phyloP scores from a whole-genome alignment of 2,113 vertebrate genomes.

The Cacatua alba region DNA sequence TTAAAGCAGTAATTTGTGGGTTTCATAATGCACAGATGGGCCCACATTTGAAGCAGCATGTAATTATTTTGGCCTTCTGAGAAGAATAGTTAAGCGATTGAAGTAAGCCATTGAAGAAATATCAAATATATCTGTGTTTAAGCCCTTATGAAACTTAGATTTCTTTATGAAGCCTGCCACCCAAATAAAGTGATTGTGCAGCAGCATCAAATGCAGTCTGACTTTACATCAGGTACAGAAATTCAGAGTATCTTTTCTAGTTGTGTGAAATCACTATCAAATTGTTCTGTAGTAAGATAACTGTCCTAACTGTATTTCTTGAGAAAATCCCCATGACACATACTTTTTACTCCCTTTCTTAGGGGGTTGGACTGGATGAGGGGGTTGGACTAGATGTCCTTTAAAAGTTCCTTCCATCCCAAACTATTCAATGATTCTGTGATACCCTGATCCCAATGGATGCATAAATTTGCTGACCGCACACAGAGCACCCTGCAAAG shows the following conservation, averaged over 20 bases:
- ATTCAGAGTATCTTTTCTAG: background rate
- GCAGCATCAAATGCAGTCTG: background rate
- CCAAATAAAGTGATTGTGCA: background rate
- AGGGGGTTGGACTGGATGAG: background rate
- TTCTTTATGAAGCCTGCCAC: background rate
- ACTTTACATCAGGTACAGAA: background rate
- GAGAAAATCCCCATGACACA: background rate
- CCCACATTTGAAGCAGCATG: background rate
- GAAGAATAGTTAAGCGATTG: background rate
- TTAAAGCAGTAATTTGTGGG: background rate
- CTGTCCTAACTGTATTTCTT: background rate
- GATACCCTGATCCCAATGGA: fast-evolving
- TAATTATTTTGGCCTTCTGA: background rate
- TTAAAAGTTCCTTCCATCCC: background rate
- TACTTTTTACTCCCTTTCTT: background rate
- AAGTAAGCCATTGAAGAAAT: background rate
- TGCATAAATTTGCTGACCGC: background rate
- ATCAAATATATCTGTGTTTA: background rate
- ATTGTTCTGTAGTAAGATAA: background rate
- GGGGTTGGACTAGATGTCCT: background rate
- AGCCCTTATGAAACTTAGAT: background rate
- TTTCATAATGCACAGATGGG: background rate
- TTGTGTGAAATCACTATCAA: background rate
- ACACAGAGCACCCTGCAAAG: background rate
- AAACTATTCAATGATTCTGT: background rate